Conservation (phyloP, 2,113 vertebrate genomes). For the Empidonax alnorum region DNA sequence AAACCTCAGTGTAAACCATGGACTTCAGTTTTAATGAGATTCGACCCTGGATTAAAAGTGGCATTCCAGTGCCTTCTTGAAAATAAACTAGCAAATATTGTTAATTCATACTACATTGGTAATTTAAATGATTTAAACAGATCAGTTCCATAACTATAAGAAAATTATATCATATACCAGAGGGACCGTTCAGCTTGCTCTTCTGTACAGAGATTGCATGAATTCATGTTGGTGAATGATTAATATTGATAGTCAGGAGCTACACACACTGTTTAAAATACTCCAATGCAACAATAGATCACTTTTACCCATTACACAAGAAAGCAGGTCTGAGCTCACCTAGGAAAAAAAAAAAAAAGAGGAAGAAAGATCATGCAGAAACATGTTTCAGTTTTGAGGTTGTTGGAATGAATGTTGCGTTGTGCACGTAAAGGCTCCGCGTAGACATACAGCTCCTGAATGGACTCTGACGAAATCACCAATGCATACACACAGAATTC, state of each 20-base stretch:
- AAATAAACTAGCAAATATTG: background rate
- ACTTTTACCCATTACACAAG: background rate
- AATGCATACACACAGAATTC: background rate
- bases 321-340: background rate
- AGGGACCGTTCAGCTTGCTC: background rate
- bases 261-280: background rate
- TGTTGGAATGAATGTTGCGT: background rate
- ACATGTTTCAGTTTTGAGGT: background rate
- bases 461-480: background rate
- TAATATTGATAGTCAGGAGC: background rate
- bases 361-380: background rate
- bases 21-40: background rate
- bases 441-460: background rate
- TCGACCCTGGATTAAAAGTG: background rate
- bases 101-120: background rate
- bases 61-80: accelerated
- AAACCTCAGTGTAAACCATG: background rate
- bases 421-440: background rate
- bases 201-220: background rate
- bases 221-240: background rate
- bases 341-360: background rate
- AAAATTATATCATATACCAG: background rate
- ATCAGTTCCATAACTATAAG: background rate
- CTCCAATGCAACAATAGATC: background rate
- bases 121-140: background rate